These are phyloP conservation scores for Sebastes vulpes DNA, from an alignment of 2,797 vertebrate species.

Conservation along the genomic window DNA sequence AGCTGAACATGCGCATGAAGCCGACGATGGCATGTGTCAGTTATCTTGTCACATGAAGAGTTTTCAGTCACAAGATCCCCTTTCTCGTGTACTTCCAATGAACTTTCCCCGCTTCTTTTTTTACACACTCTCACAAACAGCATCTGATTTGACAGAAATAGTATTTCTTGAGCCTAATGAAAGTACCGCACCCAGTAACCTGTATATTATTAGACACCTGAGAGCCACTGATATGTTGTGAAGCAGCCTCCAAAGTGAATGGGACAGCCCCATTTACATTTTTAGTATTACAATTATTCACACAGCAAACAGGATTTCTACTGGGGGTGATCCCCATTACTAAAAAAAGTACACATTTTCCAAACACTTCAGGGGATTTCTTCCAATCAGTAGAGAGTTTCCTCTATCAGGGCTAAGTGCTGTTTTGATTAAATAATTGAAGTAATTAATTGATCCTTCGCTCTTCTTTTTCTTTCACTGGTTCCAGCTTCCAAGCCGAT, in stretches of 20 bases:
- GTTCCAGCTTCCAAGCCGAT: too few species aligned
- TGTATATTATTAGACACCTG: conserved; percentile 18
- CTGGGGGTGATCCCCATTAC: neutral
- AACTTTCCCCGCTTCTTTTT: conserved; percentile 12
- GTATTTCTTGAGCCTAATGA: neutral
- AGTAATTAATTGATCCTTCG: neutral
- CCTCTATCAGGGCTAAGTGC: neutral
- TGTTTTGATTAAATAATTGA: neutral
- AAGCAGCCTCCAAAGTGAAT: neutral
- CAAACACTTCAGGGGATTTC: neutral
- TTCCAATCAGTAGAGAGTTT: neutral
- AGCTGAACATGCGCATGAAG: conserved; percentile 11
- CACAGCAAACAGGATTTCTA: neutral
- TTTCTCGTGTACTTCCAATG: conserved; percentile 7
- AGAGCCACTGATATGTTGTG: neutral
- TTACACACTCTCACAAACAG: neutral
- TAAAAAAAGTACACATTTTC: neutral
- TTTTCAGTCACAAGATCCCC: conserved; percentile 44
- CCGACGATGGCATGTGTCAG: conserved; percentile 15
- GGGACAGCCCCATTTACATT: conserved; percentile 34
- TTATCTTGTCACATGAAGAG: conserved; percentile 17
- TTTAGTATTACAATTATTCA: neutral
- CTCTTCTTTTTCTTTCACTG: neutral
- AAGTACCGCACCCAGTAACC: neutral
- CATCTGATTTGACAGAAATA: conserved; percentile 19